Evolutionary conservation across 2,113 vertebrate species (phyloP).

Genomic region (Tympanuchus pallidicinctus): DNA sequence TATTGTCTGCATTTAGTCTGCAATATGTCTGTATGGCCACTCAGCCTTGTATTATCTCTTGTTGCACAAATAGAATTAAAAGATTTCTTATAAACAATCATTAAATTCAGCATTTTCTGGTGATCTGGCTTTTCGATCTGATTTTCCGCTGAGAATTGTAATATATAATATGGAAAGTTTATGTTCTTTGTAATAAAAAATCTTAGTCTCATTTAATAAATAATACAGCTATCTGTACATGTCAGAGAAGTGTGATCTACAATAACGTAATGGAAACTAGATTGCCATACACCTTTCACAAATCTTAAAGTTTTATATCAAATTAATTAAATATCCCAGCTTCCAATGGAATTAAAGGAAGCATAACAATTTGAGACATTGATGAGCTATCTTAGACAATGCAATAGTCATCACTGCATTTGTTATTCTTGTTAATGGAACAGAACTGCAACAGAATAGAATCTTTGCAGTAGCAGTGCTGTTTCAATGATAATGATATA

Average conservation of each 20-base stretch:
- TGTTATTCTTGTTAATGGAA: background rate
- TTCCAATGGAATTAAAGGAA: conserved; percentile 7
- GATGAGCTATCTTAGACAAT: background rate
- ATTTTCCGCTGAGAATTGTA: conserved; percentile 39
- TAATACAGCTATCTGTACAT: background rate
- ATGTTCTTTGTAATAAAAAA: conserved; percentile 24
- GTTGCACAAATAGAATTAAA: conserved; percentile 63
- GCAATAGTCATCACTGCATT: background rate
- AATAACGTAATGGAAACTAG: conserved; percentile 9
- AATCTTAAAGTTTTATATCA: background rate
- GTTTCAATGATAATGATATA: background rate
- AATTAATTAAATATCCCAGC: conserved; percentile 23
- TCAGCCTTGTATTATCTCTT: conserved; percentile 35
- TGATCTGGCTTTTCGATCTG: conserved; percentile 33
- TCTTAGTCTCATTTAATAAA: conserved; percentile 43
- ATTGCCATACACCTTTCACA: background rate
- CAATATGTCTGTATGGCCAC: conserved; percentile 31
- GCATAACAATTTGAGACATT: fast-evolving
- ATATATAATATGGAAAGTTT: conserved; percentile 12
- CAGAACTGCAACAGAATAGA: background rate
- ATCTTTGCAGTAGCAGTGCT: background rate
- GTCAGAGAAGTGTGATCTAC: background rate
- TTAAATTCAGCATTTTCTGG: conserved; percentile 37
- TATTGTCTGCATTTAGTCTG: conserved; percentile 66
- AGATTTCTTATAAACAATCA: conserved; percentile 48